Evolutionary conservation across 2,113 vertebrate genomes (phyloP).

Genomic region (Tupaia tana): DNA sequence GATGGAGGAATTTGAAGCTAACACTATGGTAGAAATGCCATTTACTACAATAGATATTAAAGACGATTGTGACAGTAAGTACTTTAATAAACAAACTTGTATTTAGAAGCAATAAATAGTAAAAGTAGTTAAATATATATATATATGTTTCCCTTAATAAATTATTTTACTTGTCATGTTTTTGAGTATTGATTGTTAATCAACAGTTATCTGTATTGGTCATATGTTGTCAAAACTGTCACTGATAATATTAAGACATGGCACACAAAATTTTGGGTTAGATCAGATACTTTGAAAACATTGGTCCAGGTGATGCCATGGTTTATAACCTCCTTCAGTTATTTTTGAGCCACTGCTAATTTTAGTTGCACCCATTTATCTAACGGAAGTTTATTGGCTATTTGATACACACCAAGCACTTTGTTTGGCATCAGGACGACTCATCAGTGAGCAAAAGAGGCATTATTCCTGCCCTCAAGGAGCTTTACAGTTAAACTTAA

Average conservation of each 20-base stretch:
- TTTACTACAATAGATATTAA: conserved; percentile 88
- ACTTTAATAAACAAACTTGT: not conserved
- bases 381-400: not conserved
- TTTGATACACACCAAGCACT: not conserved
- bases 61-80: conserved; percentile 89
- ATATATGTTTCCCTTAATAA: conserved; percentile 17
- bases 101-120: conserved; percentile 40
- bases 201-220: not conserved
- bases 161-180: not conserved
- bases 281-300: not conserved
- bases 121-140: conserved; percentile 62
- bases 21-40: conserved; percentile 88
- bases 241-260: not conserved
- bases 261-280: not conserved
- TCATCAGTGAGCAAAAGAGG: not conserved
- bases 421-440: not conserved
- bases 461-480: not conserved
- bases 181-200: conserved; percentile 45
- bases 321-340: not conserved
- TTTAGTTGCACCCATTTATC: not conserved
- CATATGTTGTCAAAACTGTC: not conserved
- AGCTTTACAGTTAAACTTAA: not conserved
- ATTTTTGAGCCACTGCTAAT: not conserved
- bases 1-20: conserved; percentile 49
- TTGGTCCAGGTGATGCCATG: not conserved